phyloP scores from a whole-genome alignment of 2,113 vertebrate species.

The Oncorhynchus masou region DNA sequence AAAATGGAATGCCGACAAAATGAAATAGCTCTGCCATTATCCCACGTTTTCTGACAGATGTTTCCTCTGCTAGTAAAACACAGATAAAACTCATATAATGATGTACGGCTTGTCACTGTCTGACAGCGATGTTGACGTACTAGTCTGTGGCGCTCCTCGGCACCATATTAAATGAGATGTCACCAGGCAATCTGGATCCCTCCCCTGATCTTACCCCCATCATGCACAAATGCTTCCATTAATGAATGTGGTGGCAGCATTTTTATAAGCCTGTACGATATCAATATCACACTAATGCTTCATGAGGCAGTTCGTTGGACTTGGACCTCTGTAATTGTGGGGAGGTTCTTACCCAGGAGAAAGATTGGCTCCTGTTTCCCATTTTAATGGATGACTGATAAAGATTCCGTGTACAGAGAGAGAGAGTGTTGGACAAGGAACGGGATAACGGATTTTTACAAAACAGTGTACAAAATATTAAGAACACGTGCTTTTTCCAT shows the following conservation, averaged over 20 bases:
- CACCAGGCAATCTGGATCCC: constrained; percentile 29
- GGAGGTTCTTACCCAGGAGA: constrained; percentile 7
- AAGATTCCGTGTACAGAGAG: background rate
- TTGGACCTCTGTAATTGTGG: constrained; percentile 23
- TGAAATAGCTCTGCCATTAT: constrained; percentile 50
- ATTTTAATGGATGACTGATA: constrained; percentile 11
- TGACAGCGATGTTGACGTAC: constrained; percentile 39
- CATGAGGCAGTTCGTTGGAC: constrained; percentile 36
- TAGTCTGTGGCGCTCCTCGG: constrained; percentile 19
- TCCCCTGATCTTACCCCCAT: constrained; percentile 9
- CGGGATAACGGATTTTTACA: background rate
- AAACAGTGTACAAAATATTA: background rate
- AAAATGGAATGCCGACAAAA: constrained; percentile 39
- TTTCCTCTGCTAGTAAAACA: constrained; percentile 5
- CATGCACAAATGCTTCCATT: constrained; percentile 38
- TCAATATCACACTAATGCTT: constrained; percentile 44
- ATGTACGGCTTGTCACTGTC: constrained; percentile 51
- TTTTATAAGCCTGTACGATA: constrained; percentile 45
- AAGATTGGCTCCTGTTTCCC: constrained; percentile 10
- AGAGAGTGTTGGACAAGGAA: background rate
- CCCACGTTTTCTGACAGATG: constrained; percentile 27
- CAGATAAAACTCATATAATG: constrained; percentile 6
- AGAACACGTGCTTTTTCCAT: no score
- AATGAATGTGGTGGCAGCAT: constrained; percentile 46
- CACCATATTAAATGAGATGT: constrained; percentile 52